Percentiles rank a stretch among this genome's conserved stretches.
phyloP scores from a whole-genome alignment of 1,140 invertebrate genomes.

The Pseudachorutes palmiensis region DNA sequence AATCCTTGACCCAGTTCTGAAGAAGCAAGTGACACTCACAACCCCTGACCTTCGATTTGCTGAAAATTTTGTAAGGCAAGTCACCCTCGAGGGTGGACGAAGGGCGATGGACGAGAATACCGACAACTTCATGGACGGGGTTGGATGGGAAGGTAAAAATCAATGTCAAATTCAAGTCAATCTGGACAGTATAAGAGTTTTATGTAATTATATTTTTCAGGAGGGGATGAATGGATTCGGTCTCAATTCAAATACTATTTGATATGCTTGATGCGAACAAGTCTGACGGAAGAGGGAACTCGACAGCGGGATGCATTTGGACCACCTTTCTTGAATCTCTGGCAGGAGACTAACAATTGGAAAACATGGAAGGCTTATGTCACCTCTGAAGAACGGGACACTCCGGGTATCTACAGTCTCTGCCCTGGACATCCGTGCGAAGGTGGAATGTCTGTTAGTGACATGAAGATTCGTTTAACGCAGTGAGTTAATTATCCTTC shows the following conservation, averaged over 20 bases:
- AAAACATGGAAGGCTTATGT: conserved; percentile 60
- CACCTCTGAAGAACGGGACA: conserved; percentile 52
- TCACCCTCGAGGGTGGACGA: conserved; percentile 55
- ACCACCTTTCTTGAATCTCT: conserved; percentile 69
- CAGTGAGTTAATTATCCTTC: conserved; percentile 59
- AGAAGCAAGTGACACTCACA: conserved; percentile 72
- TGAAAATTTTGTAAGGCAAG: conserved; percentile 82
- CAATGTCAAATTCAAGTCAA: no score
- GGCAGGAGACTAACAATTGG: conserved; percentile 81
- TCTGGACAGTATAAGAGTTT: no score
- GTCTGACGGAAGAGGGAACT: conserved; percentile 61
- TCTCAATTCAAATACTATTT: conserved; percentile 90
- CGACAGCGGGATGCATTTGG: conserved; percentile 84
- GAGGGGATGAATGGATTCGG: conserved; percentile 86
- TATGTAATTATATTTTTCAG: neutral
- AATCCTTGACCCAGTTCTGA: conserved; percentile 72
- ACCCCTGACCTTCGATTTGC: conserved; percentile 94
- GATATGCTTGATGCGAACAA: conserved; percentile 73
- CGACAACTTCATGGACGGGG: conserved; percentile 68
- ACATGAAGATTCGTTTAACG: conserved; percentile 83
- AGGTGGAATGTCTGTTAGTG: conserved; percentile 81
- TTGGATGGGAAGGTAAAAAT: conserved; percentile 67
- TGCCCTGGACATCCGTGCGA: conserved; percentile 79
- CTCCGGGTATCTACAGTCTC: conserved; percentile 55
- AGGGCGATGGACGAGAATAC: conserved; percentile 23